A percentile compares a stretch with the other conserved stretches of the same genome.
Conservation (phyloP, 1,140 invertebrate genomes). For the Coboldia fuscipes region DNA sequence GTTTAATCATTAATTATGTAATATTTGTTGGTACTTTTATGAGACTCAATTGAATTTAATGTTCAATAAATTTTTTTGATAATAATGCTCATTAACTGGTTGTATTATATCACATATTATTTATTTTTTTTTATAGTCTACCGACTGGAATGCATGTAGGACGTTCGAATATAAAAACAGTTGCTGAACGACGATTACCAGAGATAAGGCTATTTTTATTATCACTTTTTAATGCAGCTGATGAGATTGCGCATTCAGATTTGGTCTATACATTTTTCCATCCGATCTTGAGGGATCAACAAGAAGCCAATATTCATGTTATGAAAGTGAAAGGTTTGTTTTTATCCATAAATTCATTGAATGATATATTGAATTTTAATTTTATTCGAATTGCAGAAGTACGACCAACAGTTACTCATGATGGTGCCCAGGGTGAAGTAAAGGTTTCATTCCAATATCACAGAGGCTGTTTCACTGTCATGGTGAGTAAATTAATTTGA, state of each 20-base stretch:
- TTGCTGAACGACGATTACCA: slow-evolving; percentile 69
- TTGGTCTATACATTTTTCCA: slow-evolving; percentile 97
- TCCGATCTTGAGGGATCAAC: slow-evolving; percentile 73
- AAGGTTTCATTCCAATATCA: slow-evolving; percentile 66
- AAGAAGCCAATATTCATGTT: slow-evolving; percentile 41
- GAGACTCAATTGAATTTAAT: too few relatives aligned
- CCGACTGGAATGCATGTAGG: slow-evolving; percentile 64
- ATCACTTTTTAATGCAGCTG: slow-evolving; percentile 65
- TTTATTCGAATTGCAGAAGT: background rate
- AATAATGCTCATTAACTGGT: too few relatives aligned
- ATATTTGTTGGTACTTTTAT: too few relatives aligned
- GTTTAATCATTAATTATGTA: too few relatives aligned
- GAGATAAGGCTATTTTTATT: slow-evolving; percentile 76
- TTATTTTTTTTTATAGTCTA: slow-evolving; percentile 36
- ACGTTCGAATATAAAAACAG: slow-evolving; percentile 81
- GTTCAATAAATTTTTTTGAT: too few relatives aligned
- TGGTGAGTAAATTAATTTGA: slow-evolving; percentile 28
- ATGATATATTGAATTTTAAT: background rate
- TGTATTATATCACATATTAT: too few relatives aligned
- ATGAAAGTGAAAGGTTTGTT: slow-evolving; percentile 23
- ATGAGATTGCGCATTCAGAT: slow-evolving; percentile 89
- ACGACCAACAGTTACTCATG: slow-evolving; percentile 4
- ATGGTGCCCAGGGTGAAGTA: slow-evolving; percentile 33
- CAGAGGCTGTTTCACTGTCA: slow-evolving; percentile 52
- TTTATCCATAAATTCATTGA: background rate